Conservation (phyloP, 2,113 vertebrate genomes). For the Cebidichthys violaceus region DNA sequence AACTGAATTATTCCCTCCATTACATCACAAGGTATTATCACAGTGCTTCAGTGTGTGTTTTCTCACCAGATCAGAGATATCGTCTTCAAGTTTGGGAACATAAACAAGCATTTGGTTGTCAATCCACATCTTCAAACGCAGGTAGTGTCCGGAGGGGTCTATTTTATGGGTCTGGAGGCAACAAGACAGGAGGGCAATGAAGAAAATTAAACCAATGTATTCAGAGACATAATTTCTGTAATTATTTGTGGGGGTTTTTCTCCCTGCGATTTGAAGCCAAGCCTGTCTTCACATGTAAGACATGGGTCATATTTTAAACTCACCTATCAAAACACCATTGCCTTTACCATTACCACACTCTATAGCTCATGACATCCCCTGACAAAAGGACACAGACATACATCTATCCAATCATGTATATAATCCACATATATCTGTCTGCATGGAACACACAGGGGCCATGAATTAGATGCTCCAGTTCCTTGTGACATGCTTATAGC, state of each 20-base stretch:
- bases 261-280: background rate
- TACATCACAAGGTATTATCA: background rate
- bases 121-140: constrained; percentile 90
- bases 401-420: constrained; percentile 11
- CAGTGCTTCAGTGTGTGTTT: constrained; percentile 3
- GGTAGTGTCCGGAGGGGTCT: constrained; percentile 87
- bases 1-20: background rate
- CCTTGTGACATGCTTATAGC: constrained; percentile 43
- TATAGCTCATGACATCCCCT: background rate
- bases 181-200: constrained; percentile 15
- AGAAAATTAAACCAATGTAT: background rate
- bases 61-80: constrained; percentile 95
- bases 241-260: background rate
- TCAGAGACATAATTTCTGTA: background rate
- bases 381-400: constrained; percentile 6
- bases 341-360: background rate
- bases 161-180: constrained; percentile 86
- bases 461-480: constrained; percentile 60
- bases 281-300: background rate
- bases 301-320: background rate
- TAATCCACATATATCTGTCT: constrained; percentile 11
- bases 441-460: constrained; percentile 11
- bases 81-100: constrained; percentile 91
- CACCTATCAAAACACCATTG: background rate
- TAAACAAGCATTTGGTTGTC: constrained; percentile 88